Evolutionary conservation across 2,113 vertebrate genomes (phyloP), one percentile per base, ranked within the genome.

Genomic region (Scortum barcoo): DNA sequence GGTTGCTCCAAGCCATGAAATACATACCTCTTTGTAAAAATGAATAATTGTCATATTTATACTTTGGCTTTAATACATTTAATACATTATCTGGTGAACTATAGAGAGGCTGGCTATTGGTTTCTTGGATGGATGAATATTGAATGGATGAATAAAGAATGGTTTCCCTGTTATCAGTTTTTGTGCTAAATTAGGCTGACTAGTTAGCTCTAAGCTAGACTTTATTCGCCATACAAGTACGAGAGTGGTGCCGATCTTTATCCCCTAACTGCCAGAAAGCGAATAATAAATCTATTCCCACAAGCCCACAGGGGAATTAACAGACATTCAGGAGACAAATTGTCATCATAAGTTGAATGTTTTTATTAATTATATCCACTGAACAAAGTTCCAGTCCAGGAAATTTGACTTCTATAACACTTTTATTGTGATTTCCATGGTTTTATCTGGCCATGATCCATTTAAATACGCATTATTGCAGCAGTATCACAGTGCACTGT

Each of bases 401-500:
- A 24, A 50, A 28, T 85, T 69, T 69, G 63, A 85, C 22, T 85
- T 88, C 57, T 81, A 73, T 74, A 80, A 85, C 72, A 73, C 65
- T 88, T 88, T 87, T 86, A 86, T 86, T 83, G 80, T 91, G 68
- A 74, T 78, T 91, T 80, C 57, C 72, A 84, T 85, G 46, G n/a
- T 80, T 87, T 76, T 46, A 62, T 86, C 72, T 86, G 77, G 54
- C 86, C 81, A 77, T 70, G 66, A 84, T 17, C 72, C 85, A 67
- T 87, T 81, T 80, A 54, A 72, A 80, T 85, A 82, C 38, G 61
- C 78, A 73, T 89, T 92, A 93, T 92, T 92, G 93, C 90, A 92
- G 86, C 86, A 87, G 85, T 81, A 81, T 92, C 87, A 91, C 93
- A 91, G 92, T 91, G 89, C 89, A 90, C 69, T 90, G 54, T 81